Evolutionary conservation across 2,797 vertebrate species (phyloP).

Genomic region (Bradypodion pumilum): DNA sequence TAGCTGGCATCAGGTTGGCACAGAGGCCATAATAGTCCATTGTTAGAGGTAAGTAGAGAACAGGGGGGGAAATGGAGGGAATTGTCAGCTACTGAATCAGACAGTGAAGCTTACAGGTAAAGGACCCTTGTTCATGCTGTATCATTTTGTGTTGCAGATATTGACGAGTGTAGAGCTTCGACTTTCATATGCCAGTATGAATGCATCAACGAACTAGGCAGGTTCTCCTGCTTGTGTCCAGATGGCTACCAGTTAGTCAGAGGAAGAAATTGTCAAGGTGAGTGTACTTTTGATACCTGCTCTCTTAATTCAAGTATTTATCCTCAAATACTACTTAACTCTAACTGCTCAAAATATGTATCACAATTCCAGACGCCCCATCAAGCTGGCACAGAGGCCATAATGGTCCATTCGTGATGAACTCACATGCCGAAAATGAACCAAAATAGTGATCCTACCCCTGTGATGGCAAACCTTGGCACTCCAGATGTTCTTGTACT

Average conservation of each 20-base stretch:
- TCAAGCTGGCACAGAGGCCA: no score
- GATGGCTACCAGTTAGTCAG: conserved; percentile 95
- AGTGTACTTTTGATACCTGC: conserved; percentile 35
- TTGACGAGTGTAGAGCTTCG: conserved; percentile 93
- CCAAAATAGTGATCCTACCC: no score
- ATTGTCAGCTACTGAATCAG: background rate
- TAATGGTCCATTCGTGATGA: no score
- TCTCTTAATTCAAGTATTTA: background rate
- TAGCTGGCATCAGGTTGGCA: no score
- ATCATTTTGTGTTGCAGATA: conserved; percentile 78
- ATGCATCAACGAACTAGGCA: conserved; percentile 91
- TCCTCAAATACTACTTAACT: background rate
- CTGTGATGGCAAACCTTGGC: no score
- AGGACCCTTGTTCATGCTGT: conserved; percentile 4
- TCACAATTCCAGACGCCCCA: background rate
- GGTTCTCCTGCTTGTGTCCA: conserved; percentile 92
- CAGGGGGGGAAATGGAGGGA: no score
- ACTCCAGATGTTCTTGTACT: no score
- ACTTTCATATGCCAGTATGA: conserved; percentile 93
- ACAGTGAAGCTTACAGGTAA: background rate
- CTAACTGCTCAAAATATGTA: background rate
- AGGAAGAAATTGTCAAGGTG: conserved; percentile 94
- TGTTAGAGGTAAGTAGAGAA: background rate
- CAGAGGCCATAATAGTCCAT: no score
- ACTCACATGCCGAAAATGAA: no score